These are phyloP conservation scores for Brienomyrus longianalis DNA, from an alignment of 2,113 vertebrate genomes.

Conservation along the genomic window DNA sequence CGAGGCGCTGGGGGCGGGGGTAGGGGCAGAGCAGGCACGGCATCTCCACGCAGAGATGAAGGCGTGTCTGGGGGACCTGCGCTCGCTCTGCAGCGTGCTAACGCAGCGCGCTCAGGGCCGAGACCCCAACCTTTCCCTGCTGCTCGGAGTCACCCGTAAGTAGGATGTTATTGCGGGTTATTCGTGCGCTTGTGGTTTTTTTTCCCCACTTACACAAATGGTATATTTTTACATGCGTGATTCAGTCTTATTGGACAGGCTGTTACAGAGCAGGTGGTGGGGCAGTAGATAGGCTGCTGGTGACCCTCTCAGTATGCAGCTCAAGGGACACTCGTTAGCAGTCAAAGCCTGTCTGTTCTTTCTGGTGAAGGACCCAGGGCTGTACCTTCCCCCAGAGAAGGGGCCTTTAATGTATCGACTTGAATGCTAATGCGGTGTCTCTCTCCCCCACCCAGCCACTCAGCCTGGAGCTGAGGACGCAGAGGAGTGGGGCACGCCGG, in stretches of 20 bases:
- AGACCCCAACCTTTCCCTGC: slow-evolving; percentile 90
- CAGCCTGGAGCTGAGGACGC: slow-evolving; percentile 51
- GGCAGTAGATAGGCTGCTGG: not conserved
- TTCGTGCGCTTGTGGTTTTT: not conserved
- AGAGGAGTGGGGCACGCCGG: slow-evolving; percentile 70
- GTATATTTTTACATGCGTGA: not conserved
- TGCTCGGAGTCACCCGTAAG: slow-evolving; percentile 88
- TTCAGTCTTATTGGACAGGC: not conserved
- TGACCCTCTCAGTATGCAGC: not conserved
- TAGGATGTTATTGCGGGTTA: not conserved
- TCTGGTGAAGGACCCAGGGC: not conserved
- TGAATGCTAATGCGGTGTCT: not conserved
- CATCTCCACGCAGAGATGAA: slow-evolving; percentile 74
- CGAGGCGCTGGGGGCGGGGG: slow-evolving; percentile 43
- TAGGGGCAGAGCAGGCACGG: slow-evolving; percentile 50
- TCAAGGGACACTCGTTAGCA: not conserved
- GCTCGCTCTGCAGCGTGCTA: slow-evolving; percentile 85
- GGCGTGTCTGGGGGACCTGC: slow-evolving; percentile 79
- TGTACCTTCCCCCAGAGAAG: not conserved
- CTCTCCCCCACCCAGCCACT: slow-evolving; percentile 51
- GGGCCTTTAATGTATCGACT: not conserved
- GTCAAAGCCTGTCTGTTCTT: not conserved
- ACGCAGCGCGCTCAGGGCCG: slow-evolving; percentile 85
- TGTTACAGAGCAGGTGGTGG: not conserved
- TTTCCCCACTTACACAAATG: not conserved